Conservation (phyloP, 2,797 vertebrate species). For the Rhinogobio ventralis region DNA sequence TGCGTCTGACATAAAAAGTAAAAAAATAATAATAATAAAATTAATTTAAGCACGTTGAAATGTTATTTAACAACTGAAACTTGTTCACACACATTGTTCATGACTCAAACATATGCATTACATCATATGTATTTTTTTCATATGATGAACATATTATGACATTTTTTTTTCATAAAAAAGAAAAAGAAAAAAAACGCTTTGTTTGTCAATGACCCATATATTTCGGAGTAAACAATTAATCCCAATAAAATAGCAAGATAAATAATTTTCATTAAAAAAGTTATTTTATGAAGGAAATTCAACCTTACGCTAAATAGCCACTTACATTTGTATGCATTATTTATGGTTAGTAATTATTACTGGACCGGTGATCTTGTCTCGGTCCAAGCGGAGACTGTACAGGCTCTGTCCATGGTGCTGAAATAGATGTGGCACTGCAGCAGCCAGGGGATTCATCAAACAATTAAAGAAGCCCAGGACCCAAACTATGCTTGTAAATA, state of each 20-base stretch:
- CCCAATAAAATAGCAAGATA: background rate
- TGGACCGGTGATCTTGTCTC: background rate
- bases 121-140: too few relatives aligned
- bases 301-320: background rate
- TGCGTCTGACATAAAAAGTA: too few relatives aligned
- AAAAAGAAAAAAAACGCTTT: too few relatives aligned
- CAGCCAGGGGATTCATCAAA: background rate
- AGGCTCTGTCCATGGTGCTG: constrained; percentile 79
- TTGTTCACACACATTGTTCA: too few relatives aligned
- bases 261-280: background rate
- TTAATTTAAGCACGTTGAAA: too few relatives aligned
- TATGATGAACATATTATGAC: too few relatives aligned
- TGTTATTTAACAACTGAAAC: too few relatives aligned
- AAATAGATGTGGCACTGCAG: constrained; percentile 51
- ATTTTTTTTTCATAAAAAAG: too few relatives aligned
- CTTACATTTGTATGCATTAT: background rate
- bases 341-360: background rate
- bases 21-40: too few relatives aligned
- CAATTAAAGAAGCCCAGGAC: background rate
- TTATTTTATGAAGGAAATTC: background rate
- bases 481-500: background rate
- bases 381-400: background rate
- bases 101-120: too few relatives aligned
- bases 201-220: too few relatives aligned
- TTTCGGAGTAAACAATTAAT: background rate